Base-by-base conservation (phyloP, 2,888 invertebrate genomes). In the Physocephala rufipes region DNA sequence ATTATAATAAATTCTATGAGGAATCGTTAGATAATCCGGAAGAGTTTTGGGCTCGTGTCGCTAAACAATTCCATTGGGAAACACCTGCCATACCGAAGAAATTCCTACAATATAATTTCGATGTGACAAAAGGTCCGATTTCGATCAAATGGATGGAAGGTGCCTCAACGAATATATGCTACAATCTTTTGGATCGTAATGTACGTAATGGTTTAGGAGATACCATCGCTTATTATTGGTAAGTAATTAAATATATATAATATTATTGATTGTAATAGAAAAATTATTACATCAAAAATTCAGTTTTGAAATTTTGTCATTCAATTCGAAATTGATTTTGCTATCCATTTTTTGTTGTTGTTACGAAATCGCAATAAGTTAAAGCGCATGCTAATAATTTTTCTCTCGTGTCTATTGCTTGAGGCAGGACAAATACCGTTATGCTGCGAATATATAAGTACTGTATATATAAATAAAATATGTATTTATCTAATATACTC, bases 101-200 rank as follows among this genome's bases (percentile, higher is more conserved):
- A 78, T 95, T 97, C 83, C 88, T 94, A 80, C 91, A 93, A 16
- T 97, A 93, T 86, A 99, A 99, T 87, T 98, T 99, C 84, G 93
- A 99, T 86, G 86, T 93, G 64, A 90, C 89, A 76, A 93, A 95
- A 85, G 99, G 99, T 65, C 93, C 93, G 15, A 92, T 99, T 78
- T 94, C 90, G 79, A 92, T 96, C 61, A 95, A 95, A 86, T 99
- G 97, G 95, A 91, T 99, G 92, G 93, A 95, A 80, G 98, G 96
- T 13, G 95, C 95, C 4, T 91, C 93, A 49, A 99, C 98, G 53
- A 99, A 99, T 86, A 91, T 99, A 75, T 95, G 95, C 84, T 99
- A 96, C 87, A 99, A 99, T 88, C 89, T 95, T 67, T 88, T 99
- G 78, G 99, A 99, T 87, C 90, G 95, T 75, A 95, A 96, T 86